phyloP scores from a whole-genome alignment of 2,797 vertebrate genomes.

The Eulemur coronatus region DNA sequence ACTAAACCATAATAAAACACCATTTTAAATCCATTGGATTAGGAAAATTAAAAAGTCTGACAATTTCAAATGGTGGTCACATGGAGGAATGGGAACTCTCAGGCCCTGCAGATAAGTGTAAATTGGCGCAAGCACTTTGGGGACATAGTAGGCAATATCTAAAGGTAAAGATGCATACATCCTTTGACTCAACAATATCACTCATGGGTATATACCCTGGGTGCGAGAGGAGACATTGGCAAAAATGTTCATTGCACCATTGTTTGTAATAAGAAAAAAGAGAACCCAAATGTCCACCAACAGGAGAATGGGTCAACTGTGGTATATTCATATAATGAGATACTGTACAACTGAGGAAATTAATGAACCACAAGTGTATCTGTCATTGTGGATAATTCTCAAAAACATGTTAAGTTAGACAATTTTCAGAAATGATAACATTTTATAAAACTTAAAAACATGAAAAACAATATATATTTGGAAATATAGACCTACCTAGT shows the following conservation, averaged over 20 bases:
- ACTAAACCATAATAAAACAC: not conserved
- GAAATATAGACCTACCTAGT: not conserved
- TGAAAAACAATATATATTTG: not conserved
- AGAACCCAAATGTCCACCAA: not conserved
- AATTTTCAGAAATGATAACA: not conserved
- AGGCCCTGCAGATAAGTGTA: not conserved
- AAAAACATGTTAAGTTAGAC: not conserved
- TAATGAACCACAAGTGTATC: not conserved
- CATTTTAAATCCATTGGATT: not conserved
- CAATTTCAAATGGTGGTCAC: not conserved
- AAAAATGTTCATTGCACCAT: not conserved
- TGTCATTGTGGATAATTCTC: not conserved
- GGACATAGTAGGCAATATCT: not conserved
- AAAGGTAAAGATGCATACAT: not conserved
- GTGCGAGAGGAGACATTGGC: not conserved
- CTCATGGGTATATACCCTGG: not conserved
- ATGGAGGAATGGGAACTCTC: not conserved
- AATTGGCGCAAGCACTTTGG: not conserved
- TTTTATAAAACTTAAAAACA: constrained; percentile 12
- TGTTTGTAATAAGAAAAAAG: not conserved
- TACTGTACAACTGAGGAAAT: not conserved
- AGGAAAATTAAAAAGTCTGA: not conserved
- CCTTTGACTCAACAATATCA: not conserved
- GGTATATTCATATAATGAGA: not conserved
- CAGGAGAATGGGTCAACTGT: not conserved